Base-by-base conservation (phyloP, 2,888 invertebrate genomes). In the Himalopsyche anomala region DNA sequence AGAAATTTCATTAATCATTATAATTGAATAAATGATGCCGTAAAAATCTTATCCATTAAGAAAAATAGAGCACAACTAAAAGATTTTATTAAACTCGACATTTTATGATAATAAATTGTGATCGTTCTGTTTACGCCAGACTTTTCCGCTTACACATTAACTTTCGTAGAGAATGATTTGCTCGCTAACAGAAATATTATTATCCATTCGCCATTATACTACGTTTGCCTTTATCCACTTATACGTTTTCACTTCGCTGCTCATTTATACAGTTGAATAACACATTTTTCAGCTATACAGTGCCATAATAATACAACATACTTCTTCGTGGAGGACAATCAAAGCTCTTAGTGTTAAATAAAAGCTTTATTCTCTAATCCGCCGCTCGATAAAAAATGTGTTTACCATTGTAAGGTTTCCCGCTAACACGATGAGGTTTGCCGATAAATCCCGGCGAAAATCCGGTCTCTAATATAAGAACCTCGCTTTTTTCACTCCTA, bases 361-460 rank as follows among this genome's bases (percentile, higher is more conserved):
- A 87, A 85, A 85, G 85, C 85, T 85, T 85, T 74, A 87, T 85
- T 87, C 82, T 85, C 87, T 85, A 85, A 83, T 87, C 87, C 56
- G 69, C 42, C 15, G 36, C 83, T 54, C 84, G 87, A 85, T 87
- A 85, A 85, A 87, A 87, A 87, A 87, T 87, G 87, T 87, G 87
- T 87, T 87, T 87, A 87, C 87, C 84, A 87, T 87, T 85, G 87
- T 87, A 87, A 85, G 87, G 81, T 82, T 87, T 85, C 84, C 82
- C 81, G 85, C 87, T 83, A 85, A 87, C 87, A 87, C 87, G 87
- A 87, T 87, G 87, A 87, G 87, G 87, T 87, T 85, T 82, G 84
- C 87, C 87, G 81, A 87, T 87, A 87, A 87, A 87, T 87, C 85
- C 85, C 85, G 54, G 83, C 69, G 69, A 82, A 84, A 83, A 69